Evolutionary conservation across 2,797 vertebrate species (phyloP), one percentile per base, ranked within the genome.

Genomic region (Octomys mimax): DNA sequence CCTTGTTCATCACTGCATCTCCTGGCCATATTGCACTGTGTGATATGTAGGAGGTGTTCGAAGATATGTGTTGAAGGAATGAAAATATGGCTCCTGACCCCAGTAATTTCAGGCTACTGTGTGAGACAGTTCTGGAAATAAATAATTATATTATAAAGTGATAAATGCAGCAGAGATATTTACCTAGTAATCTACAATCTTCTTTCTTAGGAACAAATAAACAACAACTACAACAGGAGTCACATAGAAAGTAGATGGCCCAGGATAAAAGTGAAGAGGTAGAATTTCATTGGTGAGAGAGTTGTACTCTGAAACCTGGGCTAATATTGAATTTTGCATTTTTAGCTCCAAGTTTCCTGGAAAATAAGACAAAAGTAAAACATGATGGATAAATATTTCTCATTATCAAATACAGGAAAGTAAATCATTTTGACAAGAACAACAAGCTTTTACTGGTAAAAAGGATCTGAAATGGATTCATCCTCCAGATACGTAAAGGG

Each of bases 371-470:
- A 92, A 94, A 89, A 78, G 49, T 57, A 96, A 85, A 95, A 91
- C n/a, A 92, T 73, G n/a, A 87, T 80, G 14, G 16, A 64, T 96
- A 78, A 91, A 73, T 92, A 92, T 81, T 97, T 96, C 42, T 96
- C 80, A 96, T 89, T 85, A 95, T 36, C 42, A 46, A 90, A 91
- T 78, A 52, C 31, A 92, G 81, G 62, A 95, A 94, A 52, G 31
- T 77, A 90, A 95, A 79, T 87, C n/a, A 90, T 78, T 87, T 87
- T 87, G 84, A 94, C 33, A 68, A 87, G 54, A 92, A 39, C 66
- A 94, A 59, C 24, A 89, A 80, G 16, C 22, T 90, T 92, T 97
- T 91, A 64, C 49, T 89, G 77, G 71, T 82, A 68, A 95, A 91
- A 91, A 88, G 75, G 79, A 52, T 49, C 36, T 59, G 64, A 95